phyloP scores from a whole-genome alignment of 2,888 invertebrate species.

The Deroplatys truncata region DNA sequence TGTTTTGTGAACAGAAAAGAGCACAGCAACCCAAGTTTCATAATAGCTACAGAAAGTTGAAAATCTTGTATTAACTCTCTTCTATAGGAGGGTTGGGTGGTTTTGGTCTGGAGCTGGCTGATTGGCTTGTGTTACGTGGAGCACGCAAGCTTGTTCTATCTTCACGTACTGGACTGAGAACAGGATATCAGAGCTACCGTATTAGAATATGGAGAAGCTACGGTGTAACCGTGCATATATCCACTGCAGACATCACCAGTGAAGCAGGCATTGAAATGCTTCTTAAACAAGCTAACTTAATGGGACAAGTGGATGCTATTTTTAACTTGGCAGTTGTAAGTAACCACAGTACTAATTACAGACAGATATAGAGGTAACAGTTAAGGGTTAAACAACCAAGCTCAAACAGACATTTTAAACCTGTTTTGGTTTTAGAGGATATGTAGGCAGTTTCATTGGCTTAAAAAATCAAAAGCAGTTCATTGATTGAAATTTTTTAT shows the following conservation, averaged over 20 bases:
- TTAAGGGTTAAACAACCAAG: too few species aligned
- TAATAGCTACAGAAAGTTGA: too few species aligned
- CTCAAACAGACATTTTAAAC: too few species aligned
- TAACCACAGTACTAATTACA: background rate
- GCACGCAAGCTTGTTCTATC: conserved; percentile 53
- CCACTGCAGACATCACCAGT: conserved; percentile 67
- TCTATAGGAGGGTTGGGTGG: conserved; percentile 83
- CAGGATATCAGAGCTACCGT: conserved; percentile 54
- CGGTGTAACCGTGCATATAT: conserved; percentile 63
- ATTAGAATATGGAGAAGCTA: conserved; percentile 62
- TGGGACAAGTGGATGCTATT: conserved; percentile 75
- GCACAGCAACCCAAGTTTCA: too few species aligned
- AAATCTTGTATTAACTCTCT: conserved; percentile 39
- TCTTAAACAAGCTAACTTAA: conserved; percentile 56
- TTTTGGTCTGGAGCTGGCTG: conserved; percentile 83
- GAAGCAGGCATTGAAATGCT: conserved; percentile 65
- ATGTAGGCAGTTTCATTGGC: too few species aligned
- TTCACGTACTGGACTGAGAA: conserved; percentile 53
- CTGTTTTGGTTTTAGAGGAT: too few species aligned
- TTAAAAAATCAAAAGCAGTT: too few species aligned
- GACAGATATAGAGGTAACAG: too few species aligned
- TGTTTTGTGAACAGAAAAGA: too few species aligned
- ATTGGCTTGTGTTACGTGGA: conserved; percentile 82
- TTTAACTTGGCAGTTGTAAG: conserved; percentile 82
- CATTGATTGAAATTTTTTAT: too few species aligned